Conservation (phyloP, 2,888 invertebrate genomes). For the Drosophila anceps region DNA sequence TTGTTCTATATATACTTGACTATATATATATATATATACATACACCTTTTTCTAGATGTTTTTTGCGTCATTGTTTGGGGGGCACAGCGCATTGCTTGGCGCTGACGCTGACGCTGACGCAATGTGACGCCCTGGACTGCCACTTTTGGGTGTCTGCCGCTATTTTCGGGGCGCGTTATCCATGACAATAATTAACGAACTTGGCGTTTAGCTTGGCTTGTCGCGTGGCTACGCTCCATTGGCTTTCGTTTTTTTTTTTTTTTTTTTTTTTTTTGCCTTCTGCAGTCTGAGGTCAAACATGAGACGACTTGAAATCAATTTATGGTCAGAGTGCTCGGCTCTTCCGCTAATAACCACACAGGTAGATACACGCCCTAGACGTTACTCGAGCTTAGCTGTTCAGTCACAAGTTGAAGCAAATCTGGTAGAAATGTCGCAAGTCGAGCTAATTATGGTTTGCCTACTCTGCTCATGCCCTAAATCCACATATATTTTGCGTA, state of each 20-base stretch:
- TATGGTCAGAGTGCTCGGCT: conserved; percentile 1
- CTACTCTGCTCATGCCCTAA: not conserved
- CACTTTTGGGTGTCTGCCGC: conserved; percentile 55
- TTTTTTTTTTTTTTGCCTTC: conserved; percentile 12
- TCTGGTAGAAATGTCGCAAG: not conserved
- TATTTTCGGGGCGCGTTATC: conserved; percentile 61
- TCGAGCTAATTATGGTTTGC: not conserved
- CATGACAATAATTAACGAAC: conserved; percentile 70
- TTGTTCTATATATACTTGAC: conserved; percentile 9
- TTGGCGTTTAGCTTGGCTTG: conserved; percentile 58
- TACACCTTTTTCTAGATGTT: conserved; percentile 10
- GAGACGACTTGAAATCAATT: conserved; percentile 16
- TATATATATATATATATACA: not conserved
- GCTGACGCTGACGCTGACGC: conserved; percentile 53
- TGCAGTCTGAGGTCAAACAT: not conserved
- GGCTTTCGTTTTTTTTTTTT: conserved; percentile 25
- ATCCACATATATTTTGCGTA: not conserved
- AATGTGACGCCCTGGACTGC: conserved; percentile 63
- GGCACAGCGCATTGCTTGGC: conserved; percentile 14
- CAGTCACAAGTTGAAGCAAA: not conserved
- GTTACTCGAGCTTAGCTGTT: not conserved
- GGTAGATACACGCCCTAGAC: not conserved
- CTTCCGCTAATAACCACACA: not conserved
- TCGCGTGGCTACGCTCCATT: conserved; percentile 75
- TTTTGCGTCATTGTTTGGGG: conserved; percentile 43